A percentile compares a stretch with the other conserved stretches of the same genome.
phyloP scores from a whole-genome alignment of 2,797 vertebrate genomes.

The Diplodus sargus region DNA sequence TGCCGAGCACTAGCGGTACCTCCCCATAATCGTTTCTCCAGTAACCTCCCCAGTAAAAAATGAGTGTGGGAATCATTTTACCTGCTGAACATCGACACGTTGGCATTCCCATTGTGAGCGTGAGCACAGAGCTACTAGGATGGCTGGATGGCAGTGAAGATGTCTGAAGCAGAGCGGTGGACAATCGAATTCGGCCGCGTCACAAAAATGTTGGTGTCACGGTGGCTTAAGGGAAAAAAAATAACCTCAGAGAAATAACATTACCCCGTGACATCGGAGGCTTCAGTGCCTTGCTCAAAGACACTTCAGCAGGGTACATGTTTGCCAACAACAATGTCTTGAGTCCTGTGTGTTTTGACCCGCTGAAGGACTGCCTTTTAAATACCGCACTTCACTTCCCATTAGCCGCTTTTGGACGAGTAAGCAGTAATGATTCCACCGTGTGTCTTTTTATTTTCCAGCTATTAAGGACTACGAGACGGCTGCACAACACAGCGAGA shows the following conservation, averaged over 20 bases:
- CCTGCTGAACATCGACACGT: not conserved
- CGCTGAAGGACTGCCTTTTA: not conserved
- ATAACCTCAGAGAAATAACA: not conserved
- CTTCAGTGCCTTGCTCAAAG: constrained; percentile 2
- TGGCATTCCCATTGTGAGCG: not conserved
- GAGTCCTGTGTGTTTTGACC: not conserved
- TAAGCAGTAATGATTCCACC: constrained; percentile 16
- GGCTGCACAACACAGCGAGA: constrained; percentile 92
- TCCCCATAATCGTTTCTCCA: too few relatives aligned
- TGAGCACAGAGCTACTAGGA: not conserved
- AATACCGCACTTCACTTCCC: constrained; percentile 2
- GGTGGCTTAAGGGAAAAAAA: not conserved
- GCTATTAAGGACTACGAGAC: constrained; percentile 95
- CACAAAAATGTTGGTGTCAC: not conserved
- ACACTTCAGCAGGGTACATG: not conserved
- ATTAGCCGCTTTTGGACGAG: constrained; percentile 9
- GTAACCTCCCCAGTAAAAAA: too few relatives aligned
- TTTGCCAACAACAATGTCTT: not conserved
- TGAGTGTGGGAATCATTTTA: not conserved
- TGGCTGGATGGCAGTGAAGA: too few relatives aligned
- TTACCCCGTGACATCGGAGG: not conserved
- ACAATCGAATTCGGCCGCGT: not conserved
- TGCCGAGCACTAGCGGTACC: too few relatives aligned
- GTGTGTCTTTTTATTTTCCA: constrained; percentile 68
- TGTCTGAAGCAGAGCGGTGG: too few relatives aligned